These are phyloP conservation scores for Spisula solida DNA, from an alignment of 2,888 invertebrate genomes.

Conservation along the genomic window DNA sequence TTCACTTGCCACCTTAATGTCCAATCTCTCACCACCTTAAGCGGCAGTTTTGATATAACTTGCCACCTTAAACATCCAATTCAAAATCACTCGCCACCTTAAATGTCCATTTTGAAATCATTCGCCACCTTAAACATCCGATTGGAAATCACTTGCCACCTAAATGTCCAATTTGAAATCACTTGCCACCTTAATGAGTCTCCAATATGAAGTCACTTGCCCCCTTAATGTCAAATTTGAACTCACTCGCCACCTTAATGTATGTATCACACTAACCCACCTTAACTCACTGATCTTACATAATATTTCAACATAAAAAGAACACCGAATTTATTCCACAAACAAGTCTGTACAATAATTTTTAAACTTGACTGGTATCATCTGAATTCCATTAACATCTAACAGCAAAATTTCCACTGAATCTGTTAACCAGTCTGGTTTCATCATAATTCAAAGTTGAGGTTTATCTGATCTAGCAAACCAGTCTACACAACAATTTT, in stretches of 20 bases:
- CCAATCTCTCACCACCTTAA: neutral
- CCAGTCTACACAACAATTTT: neutral
- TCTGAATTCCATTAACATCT: no score
- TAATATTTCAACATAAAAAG: neutral
- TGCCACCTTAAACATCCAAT: neutral
- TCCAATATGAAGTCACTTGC: neutral
- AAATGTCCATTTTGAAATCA: neutral
- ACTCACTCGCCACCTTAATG: neutral
- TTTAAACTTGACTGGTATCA: conserved; percentile 8
- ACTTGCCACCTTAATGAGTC: neutral
- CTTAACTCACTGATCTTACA: neutral
- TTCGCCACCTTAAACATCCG: neutral
- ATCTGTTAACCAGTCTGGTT: no score
- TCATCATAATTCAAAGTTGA: no score
- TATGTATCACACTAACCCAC: neutral
- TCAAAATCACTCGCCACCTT: neutral
- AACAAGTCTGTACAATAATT: neutral
- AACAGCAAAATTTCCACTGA: neutral
- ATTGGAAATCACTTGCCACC: neutral
- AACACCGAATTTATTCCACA: neutral
- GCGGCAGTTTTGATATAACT: neutral
- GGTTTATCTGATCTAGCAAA: neutral
- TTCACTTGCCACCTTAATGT: no score
- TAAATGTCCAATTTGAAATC: neutral
- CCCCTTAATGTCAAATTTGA: neutral